phyloP scores from a whole-genome alignment of 2,888 invertebrate genomes.

The Sisyra nigra region DNA sequence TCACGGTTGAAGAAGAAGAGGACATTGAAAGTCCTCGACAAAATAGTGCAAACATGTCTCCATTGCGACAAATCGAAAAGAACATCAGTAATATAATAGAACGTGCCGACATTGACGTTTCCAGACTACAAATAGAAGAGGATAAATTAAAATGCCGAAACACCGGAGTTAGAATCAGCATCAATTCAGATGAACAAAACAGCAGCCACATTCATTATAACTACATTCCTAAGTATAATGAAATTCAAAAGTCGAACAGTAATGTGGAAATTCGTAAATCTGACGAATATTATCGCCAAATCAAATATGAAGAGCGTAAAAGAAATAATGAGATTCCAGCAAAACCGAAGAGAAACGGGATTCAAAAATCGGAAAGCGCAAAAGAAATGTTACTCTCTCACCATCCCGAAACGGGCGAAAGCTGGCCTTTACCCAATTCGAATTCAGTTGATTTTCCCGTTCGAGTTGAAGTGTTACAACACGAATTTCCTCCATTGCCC shows the following conservation, averaged over 20 bases:
- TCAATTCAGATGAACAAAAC: background rate
- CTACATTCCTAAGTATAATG: constrained; percentile 27
- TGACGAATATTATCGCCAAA: constrained; percentile 25
- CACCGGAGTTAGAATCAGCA: background rate
- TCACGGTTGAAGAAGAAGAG: constrained; percentile 57
- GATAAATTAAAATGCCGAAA: background rate
- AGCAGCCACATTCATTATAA: background rate
- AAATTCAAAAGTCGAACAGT: constrained; percentile 43
- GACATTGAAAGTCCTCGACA: constrained; percentile 45
- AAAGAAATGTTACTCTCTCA: constrained; percentile 49
- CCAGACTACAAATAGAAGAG: constrained; percentile 3
- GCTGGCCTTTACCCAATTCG: constrained; percentile 21
- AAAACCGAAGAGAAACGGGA: constrained; percentile 39
- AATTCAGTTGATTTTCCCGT: constrained; percentile 39
- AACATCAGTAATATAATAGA: constrained; percentile 53
- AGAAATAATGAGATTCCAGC: constrained; percentile 19
- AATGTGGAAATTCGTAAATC: constrained; percentile 39
- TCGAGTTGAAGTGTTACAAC: constrained; percentile 49
- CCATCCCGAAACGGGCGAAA: constrained; percentile 21
- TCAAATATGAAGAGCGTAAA: constrained; percentile 10
- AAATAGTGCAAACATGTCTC: constrained; percentile 45
- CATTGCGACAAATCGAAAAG: constrained; percentile 52
- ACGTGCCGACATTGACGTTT: constrained; percentile 24
- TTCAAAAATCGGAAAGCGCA: constrained; percentile 59
- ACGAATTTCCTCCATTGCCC: constrained; percentile 61